phyloP scores from a whole-genome alignment of 1,140 invertebrate species.

The Drosophila baimaii region DNA sequence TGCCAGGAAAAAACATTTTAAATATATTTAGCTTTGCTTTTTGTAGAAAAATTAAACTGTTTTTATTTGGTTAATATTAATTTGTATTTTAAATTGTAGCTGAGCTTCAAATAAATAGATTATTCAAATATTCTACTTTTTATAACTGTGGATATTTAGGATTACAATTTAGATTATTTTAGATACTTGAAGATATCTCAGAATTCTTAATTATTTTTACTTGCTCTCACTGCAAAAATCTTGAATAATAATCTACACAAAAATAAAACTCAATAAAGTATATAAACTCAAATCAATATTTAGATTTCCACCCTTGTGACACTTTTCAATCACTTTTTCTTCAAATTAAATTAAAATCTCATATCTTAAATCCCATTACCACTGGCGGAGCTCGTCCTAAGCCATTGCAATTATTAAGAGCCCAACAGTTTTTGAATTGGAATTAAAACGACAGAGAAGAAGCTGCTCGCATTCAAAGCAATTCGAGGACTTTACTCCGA shows the following conservation, averaged over 20 bases:
- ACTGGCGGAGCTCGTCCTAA: slow-evolving; percentile 7
- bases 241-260: too few relatives aligned
- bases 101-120: neutral
- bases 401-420: slow-evolving; percentile 47
- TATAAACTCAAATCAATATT: too few relatives aligned
- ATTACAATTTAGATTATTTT: too few relatives aligned
- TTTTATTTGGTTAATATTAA: neutral
- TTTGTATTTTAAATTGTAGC: too few relatives aligned
- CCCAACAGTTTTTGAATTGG: slow-evolving; percentile 39
- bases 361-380: slow-evolving; percentile 42
- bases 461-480: slow-evolving; percentile 58
- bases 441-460: slow-evolving; percentile 67
- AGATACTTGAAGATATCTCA: too few relatives aligned
- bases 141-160: too few relatives aligned
- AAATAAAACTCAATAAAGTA: too few relatives aligned
- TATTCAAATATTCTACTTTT: neutral
- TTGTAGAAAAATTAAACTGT: neutral
- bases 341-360: slow-evolving; percentile 23
- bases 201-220: too few relatives aligned
- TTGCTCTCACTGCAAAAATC: too few relatives aligned
- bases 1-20: neutral
- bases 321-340: neutral
- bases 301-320: neutral
- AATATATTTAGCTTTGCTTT: neutral
- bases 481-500: slow-evolving; percentile 30